Conservation (phyloP, 1,140 invertebrate species). For the Liolophura sinensis region DNA sequence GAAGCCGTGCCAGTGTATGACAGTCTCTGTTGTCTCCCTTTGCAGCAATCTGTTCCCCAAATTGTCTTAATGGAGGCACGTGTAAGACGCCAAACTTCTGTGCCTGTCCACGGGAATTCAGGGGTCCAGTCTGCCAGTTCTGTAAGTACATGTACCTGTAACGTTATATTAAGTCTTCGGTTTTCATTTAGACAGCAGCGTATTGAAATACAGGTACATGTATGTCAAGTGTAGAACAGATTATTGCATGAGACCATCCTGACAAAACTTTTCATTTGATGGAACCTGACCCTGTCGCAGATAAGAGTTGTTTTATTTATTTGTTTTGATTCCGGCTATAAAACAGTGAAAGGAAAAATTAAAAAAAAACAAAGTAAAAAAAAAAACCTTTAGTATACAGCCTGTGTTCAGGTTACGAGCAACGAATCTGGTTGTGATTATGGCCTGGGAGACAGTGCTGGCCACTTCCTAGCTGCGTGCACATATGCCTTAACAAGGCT, state of each 20-base stretch:
- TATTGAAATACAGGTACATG: neutral
- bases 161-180: neutral
- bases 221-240: neutral
- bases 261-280: neutral
- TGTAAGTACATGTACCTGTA: constrained; percentile 22
- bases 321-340: too few species aligned
- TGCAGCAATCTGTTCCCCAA: constrained; percentile 72
- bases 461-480: too few species aligned
- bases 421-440: too few species aligned
- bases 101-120: constrained; percentile 72
- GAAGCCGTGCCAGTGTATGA: too few species aligned
- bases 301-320: too few species aligned
- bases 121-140: constrained; percentile 73
- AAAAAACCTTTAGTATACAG: too few species aligned
- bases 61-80: constrained; percentile 78
- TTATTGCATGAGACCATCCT: neutral
- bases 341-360: too few species aligned
- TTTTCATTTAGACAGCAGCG: neutral
- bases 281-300: neutral
- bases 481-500: too few species aligned
- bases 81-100: constrained; percentile 74
- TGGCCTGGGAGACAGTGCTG: too few species aligned
- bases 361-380: too few species aligned
- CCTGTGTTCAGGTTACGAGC: too few species aligned
- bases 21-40: constrained; percentile 16